These are phyloP conservation scores for Meliscaeva auricollis DNA, from an alignment of 2,888 invertebrate genomes.

Conservation along the genomic window DNA sequence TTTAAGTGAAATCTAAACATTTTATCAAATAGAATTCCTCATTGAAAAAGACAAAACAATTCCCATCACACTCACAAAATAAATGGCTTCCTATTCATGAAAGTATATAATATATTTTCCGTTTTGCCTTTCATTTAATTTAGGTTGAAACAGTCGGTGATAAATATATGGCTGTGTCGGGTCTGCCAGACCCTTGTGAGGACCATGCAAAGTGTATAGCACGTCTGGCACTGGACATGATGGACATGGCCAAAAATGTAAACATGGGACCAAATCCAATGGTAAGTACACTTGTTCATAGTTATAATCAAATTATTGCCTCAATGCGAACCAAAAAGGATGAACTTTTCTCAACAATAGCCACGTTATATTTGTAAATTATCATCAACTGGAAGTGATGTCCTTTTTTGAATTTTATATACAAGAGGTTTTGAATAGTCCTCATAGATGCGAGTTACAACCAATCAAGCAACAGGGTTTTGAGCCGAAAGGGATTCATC, in stretches of 20 bases:
- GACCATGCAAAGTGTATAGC: slow-evolving; percentile 97
- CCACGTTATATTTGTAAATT: slow-evolving; percentile 11
- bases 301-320: slow-evolving; percentile 47
- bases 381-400: background rate
- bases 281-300: slow-evolving; percentile 85
- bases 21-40: slow-evolving; percentile 3
- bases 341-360: slow-evolving; percentile 26
- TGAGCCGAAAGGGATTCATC: background rate
- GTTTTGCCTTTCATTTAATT: slow-evolving; percentile 38
- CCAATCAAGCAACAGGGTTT: slow-evolving; percentile 5
- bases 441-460: background rate
- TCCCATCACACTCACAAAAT: background rate
- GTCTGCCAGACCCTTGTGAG: slow-evolving; percentile 95
- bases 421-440: slow-evolving; percentile 5
- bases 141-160: slow-evolving; percentile 99
- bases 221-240: slow-evolving; percentile 95
- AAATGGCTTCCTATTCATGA: slow-evolving; percentile 32
- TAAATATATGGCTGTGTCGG: slow-evolving; percentile 99
- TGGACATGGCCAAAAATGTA: slow-evolving; percentile 95
- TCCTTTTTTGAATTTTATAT: background rate
- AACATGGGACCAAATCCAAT: slow-evolving; percentile 94
- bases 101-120: background rate
- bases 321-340: slow-evolving; percentile 10
- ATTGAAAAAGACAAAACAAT: slow-evolving; percentile 19
- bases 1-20: slow-evolving; percentile 1